Conservation (phyloP, 2,888 invertebrate genomes). For the Corbicula japonica region DNA sequence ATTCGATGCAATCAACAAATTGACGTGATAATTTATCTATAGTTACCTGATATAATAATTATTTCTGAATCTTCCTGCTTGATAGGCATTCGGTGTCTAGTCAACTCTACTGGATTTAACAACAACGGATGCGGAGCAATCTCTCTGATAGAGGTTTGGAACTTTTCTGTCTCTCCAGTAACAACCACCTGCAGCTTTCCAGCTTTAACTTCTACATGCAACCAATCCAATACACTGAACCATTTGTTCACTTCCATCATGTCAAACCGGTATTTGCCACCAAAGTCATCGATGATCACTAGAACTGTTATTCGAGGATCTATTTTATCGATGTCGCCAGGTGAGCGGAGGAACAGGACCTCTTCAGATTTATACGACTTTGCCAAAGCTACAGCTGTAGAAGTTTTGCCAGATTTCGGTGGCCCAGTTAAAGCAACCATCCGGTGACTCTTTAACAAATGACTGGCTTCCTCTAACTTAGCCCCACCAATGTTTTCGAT, state of each 20-base stretch:
- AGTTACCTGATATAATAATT: too few species aligned
- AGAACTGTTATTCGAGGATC: not conserved
- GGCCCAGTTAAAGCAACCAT: not conserved
- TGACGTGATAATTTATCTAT: too few species aligned
- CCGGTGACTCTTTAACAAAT: too few species aligned
- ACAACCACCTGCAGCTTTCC: not conserved
- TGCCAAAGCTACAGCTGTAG: conserved; percentile 1
- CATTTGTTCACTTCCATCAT: not conserved
- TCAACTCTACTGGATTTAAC: too few species aligned
- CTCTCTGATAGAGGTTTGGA: not conserved
- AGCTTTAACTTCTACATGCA: not conserved
- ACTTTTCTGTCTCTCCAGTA: not conserved
- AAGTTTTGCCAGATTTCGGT: not conserved
- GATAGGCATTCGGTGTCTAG: too few species aligned
- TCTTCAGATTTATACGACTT: not conserved
- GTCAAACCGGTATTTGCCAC: not conserved
- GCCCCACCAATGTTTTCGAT: too few species aligned
- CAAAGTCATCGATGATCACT: conserved; percentile 5
- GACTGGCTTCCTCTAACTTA: too few species aligned
- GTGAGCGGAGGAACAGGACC: too few species aligned
- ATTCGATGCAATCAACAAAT: too few species aligned
- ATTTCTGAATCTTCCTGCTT: too few species aligned
- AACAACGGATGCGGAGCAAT: not conserved
- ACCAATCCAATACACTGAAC: not conserved
- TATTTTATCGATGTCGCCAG: not conserved